Percentiles rank a stretch among this genome's conserved stretches.
Evolutionary conservation across 2,888 invertebrate species (phyloP).

Genomic region (Blera fallax): DNA sequence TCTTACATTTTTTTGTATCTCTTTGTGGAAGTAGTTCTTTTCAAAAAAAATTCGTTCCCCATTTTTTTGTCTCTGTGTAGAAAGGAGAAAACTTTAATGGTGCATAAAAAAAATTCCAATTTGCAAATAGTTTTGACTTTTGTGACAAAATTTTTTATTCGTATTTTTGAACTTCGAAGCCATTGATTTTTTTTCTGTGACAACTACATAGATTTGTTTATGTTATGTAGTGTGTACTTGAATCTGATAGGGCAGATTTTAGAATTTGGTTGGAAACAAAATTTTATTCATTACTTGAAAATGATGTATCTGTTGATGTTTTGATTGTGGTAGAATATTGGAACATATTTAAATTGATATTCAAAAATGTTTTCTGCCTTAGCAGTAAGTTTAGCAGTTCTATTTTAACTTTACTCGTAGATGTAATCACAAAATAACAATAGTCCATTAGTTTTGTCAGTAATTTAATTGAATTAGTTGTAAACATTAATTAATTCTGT

Average conservation of each 20-base stretch:
- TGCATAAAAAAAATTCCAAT: background rate
- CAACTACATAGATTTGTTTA: background rate
- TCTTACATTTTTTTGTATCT: slow-evolving; percentile 22
- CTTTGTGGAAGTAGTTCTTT: slow-evolving; percentile 30
- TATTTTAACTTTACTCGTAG: background rate
- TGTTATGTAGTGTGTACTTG: slow-evolving; percentile 19
- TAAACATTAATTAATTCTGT: slow-evolving; percentile 4
- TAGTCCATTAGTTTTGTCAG: slow-evolving; percentile 22
- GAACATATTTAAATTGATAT: background rate
- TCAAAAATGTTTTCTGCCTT: slow-evolving; percentile 31
- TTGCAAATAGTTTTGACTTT: background rate
- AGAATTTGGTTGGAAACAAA: slow-evolving; percentile 19
- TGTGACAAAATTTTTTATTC: background rate
- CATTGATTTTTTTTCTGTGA: slow-evolving; percentile 31
- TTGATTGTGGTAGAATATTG: background rate
- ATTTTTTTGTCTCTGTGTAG: slow-evolving; percentile 34
- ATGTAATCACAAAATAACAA: slow-evolving; percentile 20
- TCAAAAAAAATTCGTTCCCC: slow-evolving; percentile 1
- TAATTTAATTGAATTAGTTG: slow-evolving; percentile 8
- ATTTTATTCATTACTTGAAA: background rate
- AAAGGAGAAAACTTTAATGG: background rate
- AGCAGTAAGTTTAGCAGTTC: slow-evolving; percentile 30
- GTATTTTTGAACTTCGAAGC: background rate
- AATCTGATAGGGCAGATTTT: slow-evolving; percentile 53
- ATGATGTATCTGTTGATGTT: background rate